A percentile compares a stretch with the other conserved stretches of the same genome.
Conservation (phyloP, 2,113 vertebrate genomes). For the Charina bottae region DNA sequence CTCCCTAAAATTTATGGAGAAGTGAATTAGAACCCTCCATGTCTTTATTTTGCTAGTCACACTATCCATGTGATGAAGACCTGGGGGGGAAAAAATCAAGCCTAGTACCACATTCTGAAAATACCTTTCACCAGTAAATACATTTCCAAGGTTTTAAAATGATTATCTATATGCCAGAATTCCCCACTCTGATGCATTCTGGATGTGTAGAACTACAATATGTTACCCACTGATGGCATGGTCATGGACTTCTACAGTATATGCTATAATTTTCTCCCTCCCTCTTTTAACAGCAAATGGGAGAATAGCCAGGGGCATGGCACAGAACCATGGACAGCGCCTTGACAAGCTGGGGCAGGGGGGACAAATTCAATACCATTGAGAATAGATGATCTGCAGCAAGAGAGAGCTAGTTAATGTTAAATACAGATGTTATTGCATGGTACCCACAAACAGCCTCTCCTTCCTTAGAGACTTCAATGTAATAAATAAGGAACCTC, state of each 20-base stretch:
- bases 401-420: neutral
- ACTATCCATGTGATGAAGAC: neutral
- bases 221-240: neutral
- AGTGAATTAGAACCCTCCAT: neutral
- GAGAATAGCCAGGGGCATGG: neutral
- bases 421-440: neutral
- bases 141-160: neutral
- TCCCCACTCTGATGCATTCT: neutral
- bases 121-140: neutral
- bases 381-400: constrained; percentile 5
- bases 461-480: neutral
- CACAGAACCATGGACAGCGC: constrained; percentile 41
- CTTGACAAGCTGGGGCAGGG: neutral
- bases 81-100: neutral
- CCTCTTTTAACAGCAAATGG: neutral
- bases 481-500: neutral
- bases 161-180: neutral
- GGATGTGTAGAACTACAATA: neutral
- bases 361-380: neutral
- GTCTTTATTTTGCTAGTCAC: neutral
- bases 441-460: neutral
- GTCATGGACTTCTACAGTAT: neutral
- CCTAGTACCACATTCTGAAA: neutral
- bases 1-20: neutral
- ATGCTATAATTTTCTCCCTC: neutral